phyloP scores from a whole-genome alignment of 1,140 invertebrate species.

The Danaus melanippus region DNA sequence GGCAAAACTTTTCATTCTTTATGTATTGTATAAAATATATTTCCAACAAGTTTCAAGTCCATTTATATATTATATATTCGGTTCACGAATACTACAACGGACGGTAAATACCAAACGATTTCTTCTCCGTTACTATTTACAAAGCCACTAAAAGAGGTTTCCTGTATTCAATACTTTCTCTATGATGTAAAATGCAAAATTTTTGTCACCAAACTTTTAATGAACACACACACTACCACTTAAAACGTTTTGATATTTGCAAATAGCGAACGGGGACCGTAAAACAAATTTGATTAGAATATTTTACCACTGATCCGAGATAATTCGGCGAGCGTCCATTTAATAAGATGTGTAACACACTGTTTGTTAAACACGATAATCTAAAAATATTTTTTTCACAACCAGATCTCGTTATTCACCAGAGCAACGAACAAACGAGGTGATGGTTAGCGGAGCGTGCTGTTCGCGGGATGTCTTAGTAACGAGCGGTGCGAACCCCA shows the following conservation, averaged over 20 bases:
- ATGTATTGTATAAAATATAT: too few species aligned
- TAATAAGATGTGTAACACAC: slow-evolving; percentile 18
- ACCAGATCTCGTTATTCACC: slow-evolving; percentile 48
- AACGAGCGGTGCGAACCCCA: slow-evolving; percentile 42
- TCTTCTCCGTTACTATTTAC: too few species aligned
- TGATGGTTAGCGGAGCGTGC: slow-evolving; percentile 42
- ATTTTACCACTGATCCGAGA: too few species aligned
- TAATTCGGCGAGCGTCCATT: too few species aligned
- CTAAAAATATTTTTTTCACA: slow-evolving; percentile 45
- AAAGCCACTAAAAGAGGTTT: neutral
- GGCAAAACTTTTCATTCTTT: neutral
- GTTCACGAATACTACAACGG: too few species aligned
- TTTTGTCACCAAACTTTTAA: slow-evolving; percentile 15
- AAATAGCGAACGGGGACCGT: too few species aligned
- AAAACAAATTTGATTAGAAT: too few species aligned
- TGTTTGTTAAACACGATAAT: slow-evolving; percentile 29
- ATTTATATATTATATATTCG: too few species aligned
- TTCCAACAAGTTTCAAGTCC: too few species aligned
- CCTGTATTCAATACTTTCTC: slow-evolving; percentile 39
- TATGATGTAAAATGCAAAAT: slow-evolving; percentile 16
- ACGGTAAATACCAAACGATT: too few species aligned
- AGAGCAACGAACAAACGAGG: slow-evolving; percentile 37
- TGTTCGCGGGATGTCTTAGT: slow-evolving; percentile 42
- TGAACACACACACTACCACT: too few species aligned
- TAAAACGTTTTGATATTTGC: too few species aligned